phyloP scores from a whole-genome alignment of 2,113 vertebrate genomes.

The Myrmophylax atrothorax region DNA sequence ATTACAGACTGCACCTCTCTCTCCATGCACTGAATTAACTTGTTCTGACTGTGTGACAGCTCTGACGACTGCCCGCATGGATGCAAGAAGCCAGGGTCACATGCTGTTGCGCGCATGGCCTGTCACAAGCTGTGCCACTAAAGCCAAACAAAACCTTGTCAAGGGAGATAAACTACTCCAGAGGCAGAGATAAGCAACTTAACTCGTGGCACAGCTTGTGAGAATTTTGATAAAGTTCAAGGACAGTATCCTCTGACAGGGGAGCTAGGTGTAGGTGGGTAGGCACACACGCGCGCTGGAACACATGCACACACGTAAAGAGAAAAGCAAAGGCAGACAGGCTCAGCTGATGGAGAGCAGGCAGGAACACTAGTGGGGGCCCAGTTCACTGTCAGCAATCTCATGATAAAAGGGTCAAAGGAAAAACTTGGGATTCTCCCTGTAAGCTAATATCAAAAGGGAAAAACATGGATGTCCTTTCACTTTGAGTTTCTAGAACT shows the following conservation, averaged over 20 bases:
- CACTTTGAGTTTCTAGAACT: background rate
- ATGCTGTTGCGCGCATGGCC: conserved; percentile 60
- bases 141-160: conserved; percentile 77
- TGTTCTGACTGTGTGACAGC: conserved; percentile 80
- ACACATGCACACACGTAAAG: fast-evolving
- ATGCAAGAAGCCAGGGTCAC: conserved; percentile 67
- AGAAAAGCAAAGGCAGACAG: background rate
- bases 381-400: background rate
- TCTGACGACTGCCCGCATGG: conserved; percentile 48
- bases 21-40: conserved; percentile 76
- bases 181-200: conserved; percentile 70
- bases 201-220: background rate
- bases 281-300: fast-evolving
- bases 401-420: background rate
- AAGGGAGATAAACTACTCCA: conserved; percentile 70
- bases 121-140: conserved; percentile 71
- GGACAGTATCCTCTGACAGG: conserved; percentile 53
- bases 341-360: background rate
- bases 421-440: background rate
- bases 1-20: conserved; percentile 67
- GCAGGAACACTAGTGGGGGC: background rate
- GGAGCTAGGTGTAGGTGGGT: background rate
- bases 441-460: background rate
- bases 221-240: conserved; percentile 74
- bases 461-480: background rate